Base-by-base conservation (phyloP, 64 coral and sea anemone genomes). In the Dendronephthya gigantea region DNA sequence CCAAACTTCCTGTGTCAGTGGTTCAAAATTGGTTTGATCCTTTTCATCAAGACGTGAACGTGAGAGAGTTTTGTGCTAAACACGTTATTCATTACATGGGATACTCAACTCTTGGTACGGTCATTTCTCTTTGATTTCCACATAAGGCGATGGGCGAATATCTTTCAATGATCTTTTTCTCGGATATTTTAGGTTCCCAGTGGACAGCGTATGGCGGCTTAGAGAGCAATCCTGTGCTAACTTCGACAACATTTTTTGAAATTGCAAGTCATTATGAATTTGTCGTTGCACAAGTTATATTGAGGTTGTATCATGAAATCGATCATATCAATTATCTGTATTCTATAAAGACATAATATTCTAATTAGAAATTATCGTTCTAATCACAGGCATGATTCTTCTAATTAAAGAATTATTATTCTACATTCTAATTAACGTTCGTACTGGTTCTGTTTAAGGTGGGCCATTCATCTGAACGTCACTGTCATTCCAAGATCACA, bases 1-100 rank as follows among this genome's bases (percentile, higher is more conserved):
- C 92, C n/a, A 98, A 89, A 55, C 55, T 98, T 27, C 95, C 92
- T 7, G 90, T 98, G 1, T 91, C 95, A 22, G 92, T 92, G 30
- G 65, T 91, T 13, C 89, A 98, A 84, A 92, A 93, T 87, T 98
- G 95, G 95, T 98, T 98, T 92, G 95, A 98, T 41, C 95, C 95
- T 19, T 93, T 98, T 82, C 95, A 98, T 84, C 95, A 98, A 56
- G 95, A 98, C 5, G 41, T 39, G 4, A 89, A 81, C 0, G 56
- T 88, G 9, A 87, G 95, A 72, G 16, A 50, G 8, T 98, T 93
- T n/a, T 98, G 95, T 68, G 32, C 86, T 22, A 40, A 91, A 30
- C 82, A 98, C 49, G 83, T 50, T 49, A 98, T 98, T 81, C 89
- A 85, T 11, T 98, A 91, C 47, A 98, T 98, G 36, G 95, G 95